Evolutionary conservation across 2,113 vertebrate genomes (phyloP).

Genomic region (Petrocephalus zakoni): DNA sequence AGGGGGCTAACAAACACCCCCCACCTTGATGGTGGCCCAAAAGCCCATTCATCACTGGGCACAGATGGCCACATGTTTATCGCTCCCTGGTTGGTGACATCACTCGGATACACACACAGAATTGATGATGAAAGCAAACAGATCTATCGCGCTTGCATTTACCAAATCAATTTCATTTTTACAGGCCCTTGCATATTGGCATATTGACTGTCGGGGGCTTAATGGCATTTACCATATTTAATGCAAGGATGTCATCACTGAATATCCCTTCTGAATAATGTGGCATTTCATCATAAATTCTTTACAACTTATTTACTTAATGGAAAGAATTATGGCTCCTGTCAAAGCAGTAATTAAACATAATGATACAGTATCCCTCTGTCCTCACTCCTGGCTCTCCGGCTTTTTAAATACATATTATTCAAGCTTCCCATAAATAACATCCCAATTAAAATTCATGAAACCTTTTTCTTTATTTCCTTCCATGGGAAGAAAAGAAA

Average conservation of each 20-base stretch:
- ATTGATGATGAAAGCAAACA: slow-evolving; percentile 99
- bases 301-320: slow-evolving; percentile 97
- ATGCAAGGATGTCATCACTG: slow-evolving; percentile 93
- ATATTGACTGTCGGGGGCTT: slow-evolving; percentile 90
- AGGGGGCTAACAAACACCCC: slow-evolving; percentile 89
- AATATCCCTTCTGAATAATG: slow-evolving; percentile 89
- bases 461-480: slow-evolving; percentile 55
- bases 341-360: slow-evolving; percentile 82
- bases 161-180: slow-evolving; percentile 99
- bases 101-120: slow-evolving; percentile 81
- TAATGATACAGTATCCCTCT: slow-evolving; percentile 75
- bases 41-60: slow-evolving; percentile 84
- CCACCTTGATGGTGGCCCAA: slow-evolving; percentile 77
- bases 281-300: slow-evolving; percentile 96
- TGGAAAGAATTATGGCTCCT: slow-evolving; percentile 89
- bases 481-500: slow-evolving; percentile 42
- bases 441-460: slow-evolving; percentile 59
- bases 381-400: slow-evolving; percentile 31
- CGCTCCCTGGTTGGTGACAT: slow-evolving; percentile 96
- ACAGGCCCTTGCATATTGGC: slow-evolving; percentile 93
- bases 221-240: slow-evolving; percentile 97
- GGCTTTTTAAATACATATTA: slow-evolving; percentile 67
- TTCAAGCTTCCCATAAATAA: slow-evolving; percentile 62
- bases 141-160: slow-evolving; percentile 99
- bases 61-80: slow-evolving; percentile 94